Base-by-base conservation (phyloP, 2,888 invertebrate genomes). In the Coleophora flavipennella region DNA sequence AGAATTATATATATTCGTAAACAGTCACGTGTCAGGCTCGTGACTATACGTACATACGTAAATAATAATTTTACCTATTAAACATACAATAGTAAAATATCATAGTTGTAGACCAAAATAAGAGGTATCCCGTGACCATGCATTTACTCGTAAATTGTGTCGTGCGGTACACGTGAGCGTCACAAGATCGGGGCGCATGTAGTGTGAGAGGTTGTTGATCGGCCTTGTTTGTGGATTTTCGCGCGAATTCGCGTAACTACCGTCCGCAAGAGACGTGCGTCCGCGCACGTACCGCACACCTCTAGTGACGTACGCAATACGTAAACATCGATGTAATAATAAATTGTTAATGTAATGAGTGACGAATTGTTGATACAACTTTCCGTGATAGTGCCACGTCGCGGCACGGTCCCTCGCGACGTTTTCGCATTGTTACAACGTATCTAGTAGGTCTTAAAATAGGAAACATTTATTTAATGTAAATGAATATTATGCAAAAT, bases 171-270 rank as follows among this genome's bases (percentile, higher is more conserved):
- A 36, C 40, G 40, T 40, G 41, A 41, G 35, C 13, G 37, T 41
- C 31, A 41, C 31, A 39, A 39, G 33, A 36, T 43, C 31, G 13
- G 25, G 35, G 35, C 38, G 34, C 27, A 38, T 29, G 35, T 29
- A 36, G 35, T 7, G 9, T 31, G 53, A 52, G 71, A 72, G 80
- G 76, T 79, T 72, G 62, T 62, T 55, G 77, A 35, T 71, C 80
- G 80, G 69, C 79, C 79, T 81, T 81, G 78, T 69, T 70, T 64
- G 59, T 55, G 50, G 63, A 71, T 72, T 71, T 78, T 77, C 72
- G 74, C 75, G 62, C 48, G 51, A 44, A 43, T 51, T 50, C 43
- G 46, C 38, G 59, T 68, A 67, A 72, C 72, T 72, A 38, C 36
- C 8, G 38, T 41, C 48, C 54, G 59, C 32, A 29, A 35, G 48